These are phyloP conservation scores for Cyanoramphus novaezelandiae DNA, from an alignment of 2,113 vertebrate genomes.

Conservation along the genomic window DNA sequence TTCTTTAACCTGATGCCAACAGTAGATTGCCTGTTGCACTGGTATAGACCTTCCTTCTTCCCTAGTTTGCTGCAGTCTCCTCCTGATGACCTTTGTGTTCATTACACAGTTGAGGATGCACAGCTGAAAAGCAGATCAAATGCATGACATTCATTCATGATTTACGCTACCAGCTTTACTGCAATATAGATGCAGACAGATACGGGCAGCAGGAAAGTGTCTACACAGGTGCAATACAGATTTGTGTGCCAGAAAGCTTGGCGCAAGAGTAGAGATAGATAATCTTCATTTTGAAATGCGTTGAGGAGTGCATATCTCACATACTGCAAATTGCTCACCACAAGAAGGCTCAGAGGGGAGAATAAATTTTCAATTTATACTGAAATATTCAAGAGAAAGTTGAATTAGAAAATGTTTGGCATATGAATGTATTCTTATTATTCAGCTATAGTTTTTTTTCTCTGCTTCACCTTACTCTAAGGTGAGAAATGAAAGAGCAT, in stretches of 20 bases:
- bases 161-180: not conserved
- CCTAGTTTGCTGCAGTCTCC: not conserved
- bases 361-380: not conserved
- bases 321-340: not conserved
- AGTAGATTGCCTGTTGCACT: not conserved
- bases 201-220: not conserved
- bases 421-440: not conserved
- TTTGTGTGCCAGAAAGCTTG: not conserved
- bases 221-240: not conserved
- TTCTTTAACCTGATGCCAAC: not conserved
- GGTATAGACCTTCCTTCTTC: not conserved
- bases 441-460: not conserved
- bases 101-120: not conserved
- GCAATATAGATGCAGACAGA: not conserved
- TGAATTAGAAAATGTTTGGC: not conserved
- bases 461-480: not conserved
- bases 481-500: not conserved
- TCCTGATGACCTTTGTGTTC: not conserved
- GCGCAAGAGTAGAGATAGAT: not conserved
- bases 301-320: not conserved
- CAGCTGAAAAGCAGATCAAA: not conserved
- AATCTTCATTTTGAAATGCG: not conserved
- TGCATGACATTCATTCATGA: not conserved
- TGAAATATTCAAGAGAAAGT: not conserved
- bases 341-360: accelerated